phyloP scores from a whole-genome alignment of 2,113 vertebrate genomes.

The Eudyptes chrysolophus region DNA sequence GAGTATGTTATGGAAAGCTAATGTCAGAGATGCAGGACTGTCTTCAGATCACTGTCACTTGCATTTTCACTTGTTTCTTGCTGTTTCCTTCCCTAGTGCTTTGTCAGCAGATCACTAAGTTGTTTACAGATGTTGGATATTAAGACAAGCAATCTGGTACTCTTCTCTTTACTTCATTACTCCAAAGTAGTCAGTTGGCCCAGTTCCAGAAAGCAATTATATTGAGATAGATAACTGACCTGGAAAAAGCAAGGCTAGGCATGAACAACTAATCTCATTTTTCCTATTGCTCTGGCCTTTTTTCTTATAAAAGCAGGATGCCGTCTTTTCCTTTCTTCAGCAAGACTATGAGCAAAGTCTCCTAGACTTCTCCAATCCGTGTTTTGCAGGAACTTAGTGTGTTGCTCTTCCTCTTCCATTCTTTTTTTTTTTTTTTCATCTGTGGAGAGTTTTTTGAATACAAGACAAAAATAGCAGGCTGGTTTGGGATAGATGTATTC shows the following conservation, averaged over 20 bases:
- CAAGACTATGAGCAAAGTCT: neutral
- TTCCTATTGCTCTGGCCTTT: neutral
- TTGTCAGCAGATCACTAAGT: slow-evolving; percentile 22
- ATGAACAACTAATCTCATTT: neutral
- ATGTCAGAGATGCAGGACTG: neutral
- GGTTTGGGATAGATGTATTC: neutral
- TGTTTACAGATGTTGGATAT: neutral
- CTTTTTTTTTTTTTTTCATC: neutral
- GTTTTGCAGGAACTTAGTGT: neutral
- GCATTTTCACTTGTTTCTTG: neutral
- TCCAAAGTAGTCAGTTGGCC: slow-evolving; percentile 1
- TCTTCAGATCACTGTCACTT: neutral
- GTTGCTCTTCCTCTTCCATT: neutral
- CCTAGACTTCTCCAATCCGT: neutral
- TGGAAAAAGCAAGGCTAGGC: neutral
- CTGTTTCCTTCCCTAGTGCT: neutral
- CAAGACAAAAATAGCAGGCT: neutral
- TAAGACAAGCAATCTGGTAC: slow-evolving; percentile 10
- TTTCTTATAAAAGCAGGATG: neutral
- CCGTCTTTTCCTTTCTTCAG: neutral
- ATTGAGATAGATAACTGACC: neutral
- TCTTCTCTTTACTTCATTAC: slow-evolving; percentile 17
- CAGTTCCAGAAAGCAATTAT: neutral
- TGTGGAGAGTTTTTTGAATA: neutral
- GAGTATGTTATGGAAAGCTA: neutral